These are phyloP conservation scores for Acleris sparsana DNA, from an alignment of 2,888 invertebrate genomes.

Conservation along the genomic window DNA sequence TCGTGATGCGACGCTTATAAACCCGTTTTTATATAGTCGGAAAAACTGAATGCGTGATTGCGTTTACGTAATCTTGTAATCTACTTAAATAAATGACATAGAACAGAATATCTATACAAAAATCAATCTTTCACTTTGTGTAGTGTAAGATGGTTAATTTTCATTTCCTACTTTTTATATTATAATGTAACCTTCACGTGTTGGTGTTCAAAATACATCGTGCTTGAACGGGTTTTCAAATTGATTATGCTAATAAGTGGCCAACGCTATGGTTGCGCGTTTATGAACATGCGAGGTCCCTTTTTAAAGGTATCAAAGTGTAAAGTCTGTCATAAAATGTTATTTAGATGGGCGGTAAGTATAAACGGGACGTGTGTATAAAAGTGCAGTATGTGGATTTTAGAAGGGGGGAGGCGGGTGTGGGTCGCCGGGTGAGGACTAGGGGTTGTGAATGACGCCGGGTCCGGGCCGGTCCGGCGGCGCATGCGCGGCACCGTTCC, in stretches of 20 bases:
- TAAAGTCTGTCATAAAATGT: slow-evolving; percentile 10
- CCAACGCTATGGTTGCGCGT: slow-evolving; percentile 6
- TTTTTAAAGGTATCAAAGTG: slow-evolving; percentile 6
- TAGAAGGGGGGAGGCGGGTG: slow-evolving; percentile 34
- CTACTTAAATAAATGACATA: too few relatives aligned
- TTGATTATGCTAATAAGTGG: slow-evolving; percentile 13
- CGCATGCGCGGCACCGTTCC: slow-evolving; percentile 32
- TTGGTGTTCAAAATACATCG: background rate
- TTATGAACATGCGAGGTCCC: slow-evolving; percentile 7
- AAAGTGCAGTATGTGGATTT: slow-evolving; percentile 51
- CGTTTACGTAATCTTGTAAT: too few relatives aligned
- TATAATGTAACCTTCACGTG: background rate
- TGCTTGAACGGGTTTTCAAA: slow-evolving; percentile 10
- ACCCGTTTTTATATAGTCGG: too few relatives aligned
- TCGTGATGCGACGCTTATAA: too few relatives aligned
- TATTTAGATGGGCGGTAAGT: slow-evolving; percentile 13
- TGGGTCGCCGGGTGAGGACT: slow-evolving; percentile 37
- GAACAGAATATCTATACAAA: too few relatives aligned
- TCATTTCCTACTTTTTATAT: too few relatives aligned
- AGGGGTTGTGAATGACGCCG: slow-evolving; percentile 57
- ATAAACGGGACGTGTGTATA: slow-evolving; percentile 45
- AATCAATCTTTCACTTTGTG: too few relatives aligned
- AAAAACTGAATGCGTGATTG: too few relatives aligned
- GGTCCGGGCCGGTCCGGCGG: slow-evolving; percentile 51
- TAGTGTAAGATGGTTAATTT: too few relatives aligned